These are phyloP conservation scores for Plusia festucae DNA, from an alignment of 2,888 invertebrate genomes.

Conservation along the genomic window DNA sequence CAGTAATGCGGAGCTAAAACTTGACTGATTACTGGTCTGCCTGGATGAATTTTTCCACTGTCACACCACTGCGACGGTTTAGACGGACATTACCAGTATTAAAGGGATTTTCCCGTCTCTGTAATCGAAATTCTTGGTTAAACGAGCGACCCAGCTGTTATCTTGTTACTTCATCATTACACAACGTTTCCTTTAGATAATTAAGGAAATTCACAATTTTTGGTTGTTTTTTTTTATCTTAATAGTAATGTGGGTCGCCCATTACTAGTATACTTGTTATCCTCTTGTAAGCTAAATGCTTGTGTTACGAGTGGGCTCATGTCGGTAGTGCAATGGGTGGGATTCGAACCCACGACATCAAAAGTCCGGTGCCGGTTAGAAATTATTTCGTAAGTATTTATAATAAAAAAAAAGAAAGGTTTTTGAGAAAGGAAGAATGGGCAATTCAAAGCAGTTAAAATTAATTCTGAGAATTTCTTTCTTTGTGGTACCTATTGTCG, in stretches of 20 bases:
- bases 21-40: slow-evolving; percentile 82
- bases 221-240: too few relatives aligned
- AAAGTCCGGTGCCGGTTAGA: too few relatives aligned
- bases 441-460: neutral
- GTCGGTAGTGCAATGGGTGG: too few relatives aligned
- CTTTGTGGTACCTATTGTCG: slow-evolving; percentile 38
- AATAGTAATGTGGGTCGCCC: too few relatives aligned
- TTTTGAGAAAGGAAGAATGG: neutral
- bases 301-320: too few relatives aligned
- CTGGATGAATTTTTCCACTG: slow-evolving; percentile 79
- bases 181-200: slow-evolving; percentile 41
- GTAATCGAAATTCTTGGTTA: slow-evolving; percentile 75
- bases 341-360: too few relatives aligned
- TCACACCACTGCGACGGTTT: slow-evolving; percentile 64
- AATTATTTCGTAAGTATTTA: neutral
- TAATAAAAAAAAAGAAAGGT: neutral
- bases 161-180: slow-evolving; percentile 52
- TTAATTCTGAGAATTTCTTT: slow-evolving; percentile 17
- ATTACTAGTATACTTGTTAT: too few relatives aligned
- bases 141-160: slow-evolving; percentile 54
- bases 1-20: slow-evolving; percentile 83
- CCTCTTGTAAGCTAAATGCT: too few relatives aligned
- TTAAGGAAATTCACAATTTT: slow-evolving; percentile 32
- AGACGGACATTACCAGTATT: slow-evolving; percentile 76
- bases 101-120: slow-evolving; percentile 73